Evolutionary conservation across 2,797 vertebrate species (phyloP), one percentile per base, ranked within the genome.

Genomic region (Clarias laeviceps): DNA sequence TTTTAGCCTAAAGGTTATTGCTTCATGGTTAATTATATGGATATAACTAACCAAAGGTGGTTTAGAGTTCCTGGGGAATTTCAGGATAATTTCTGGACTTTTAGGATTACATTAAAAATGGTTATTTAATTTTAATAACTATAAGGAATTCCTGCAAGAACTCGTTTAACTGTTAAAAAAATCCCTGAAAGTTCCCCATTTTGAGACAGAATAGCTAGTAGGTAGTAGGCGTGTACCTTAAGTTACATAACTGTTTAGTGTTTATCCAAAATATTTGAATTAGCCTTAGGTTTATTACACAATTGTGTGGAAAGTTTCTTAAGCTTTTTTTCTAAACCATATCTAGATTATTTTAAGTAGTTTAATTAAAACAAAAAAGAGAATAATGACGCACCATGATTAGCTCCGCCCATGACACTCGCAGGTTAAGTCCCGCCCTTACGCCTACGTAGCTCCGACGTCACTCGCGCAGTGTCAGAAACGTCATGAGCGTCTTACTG

Each of bases 401-500:
- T 20, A 78, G 18, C 12, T 5, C 59, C 82, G 76, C 82, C 68
- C 40, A 24, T 56, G 37, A 34, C 32, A 1, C 29, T 64, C 69
- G 56, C 56, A n/a, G 78, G 14, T 65, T n/a, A 18, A 57, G 64
- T n/a, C 2, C 45, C 83, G 83, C 59, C 70, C 59, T 4, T 8
- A 18, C 66, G 40, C 9, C 24, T 5, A 59, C 56, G 82, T 32
- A 37, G 56, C 69, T 56, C 80, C 82, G 81, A 89, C 78, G 91
- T 91, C 86, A 87, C 62, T 56, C 56, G 80, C 77, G 80, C 87
- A 80, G 72, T 79, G 86, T 5, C 77, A 66, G 89, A 93, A 92
- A 97, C 96, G 97, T 97, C 96, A 98, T 97, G 96, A 97, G 97
- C 94, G 96, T 97, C 93, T 94, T 96, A 91, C 96, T 97, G 81